phyloP scores from a whole-genome alignment of 2,113 vertebrate genomes.

The Colius striatus region DNA sequence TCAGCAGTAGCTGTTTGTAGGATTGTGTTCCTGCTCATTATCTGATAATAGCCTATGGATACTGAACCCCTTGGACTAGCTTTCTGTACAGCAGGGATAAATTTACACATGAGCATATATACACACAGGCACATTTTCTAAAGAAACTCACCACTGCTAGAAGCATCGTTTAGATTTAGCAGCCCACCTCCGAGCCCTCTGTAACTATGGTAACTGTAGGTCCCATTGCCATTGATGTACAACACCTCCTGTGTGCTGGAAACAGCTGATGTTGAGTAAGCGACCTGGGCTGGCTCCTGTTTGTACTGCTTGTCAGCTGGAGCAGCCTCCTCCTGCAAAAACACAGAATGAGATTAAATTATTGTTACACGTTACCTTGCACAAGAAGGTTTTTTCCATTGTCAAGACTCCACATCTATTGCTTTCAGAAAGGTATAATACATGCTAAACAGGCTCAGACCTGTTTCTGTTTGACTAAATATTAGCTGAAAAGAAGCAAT shows the following conservation, averaged over 20 bases:
- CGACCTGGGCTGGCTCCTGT: slow-evolving; percentile 80
- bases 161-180: slow-evolving; percentile 83
- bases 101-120: not conserved
- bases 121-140: not conserved
- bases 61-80: not conserved
- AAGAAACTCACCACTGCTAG: slow-evolving; percentile 82
- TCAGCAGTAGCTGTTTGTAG: not conserved
- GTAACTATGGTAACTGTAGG: slow-evolving; percentile 89
- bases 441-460: not conserved
- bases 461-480: not conserved
- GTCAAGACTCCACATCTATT: not conserved
- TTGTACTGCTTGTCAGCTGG: slow-evolving; percentile 81
- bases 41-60: not conserved
- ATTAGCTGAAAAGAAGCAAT: not conserved
- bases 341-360: not conserved
- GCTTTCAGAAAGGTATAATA: not conserved
- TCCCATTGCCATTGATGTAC: slow-evolving; percentile 87
- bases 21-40: not conserved
- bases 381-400: not conserved
- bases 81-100: slow-evolving; percentile 4
- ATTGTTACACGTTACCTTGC: not conserved
- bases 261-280: slow-evolving; percentile 80
- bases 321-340: slow-evolving; percentile 80
- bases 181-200: slow-evolving; percentile 84
- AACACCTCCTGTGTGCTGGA: slow-evolving; percentile 85